Base-by-base conservation (phyloP, 2,113 vertebrate species). In the Sitta europaea region DNA sequence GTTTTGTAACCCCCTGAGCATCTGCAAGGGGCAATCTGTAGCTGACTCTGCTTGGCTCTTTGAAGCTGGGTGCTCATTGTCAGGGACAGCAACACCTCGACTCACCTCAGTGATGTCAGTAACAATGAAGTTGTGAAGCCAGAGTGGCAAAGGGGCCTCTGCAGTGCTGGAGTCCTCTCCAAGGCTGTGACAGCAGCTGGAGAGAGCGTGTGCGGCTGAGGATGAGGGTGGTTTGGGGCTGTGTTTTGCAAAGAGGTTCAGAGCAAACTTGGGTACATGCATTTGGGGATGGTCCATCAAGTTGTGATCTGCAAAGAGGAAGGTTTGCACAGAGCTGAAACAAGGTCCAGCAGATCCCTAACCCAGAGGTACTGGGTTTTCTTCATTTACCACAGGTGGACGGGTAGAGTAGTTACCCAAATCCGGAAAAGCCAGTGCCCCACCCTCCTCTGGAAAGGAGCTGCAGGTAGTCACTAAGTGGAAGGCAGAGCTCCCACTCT, bases 201-300 rank as follows among this genome's bases (percentile, higher is more conserved):
- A 83, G 40, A 53, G 68, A 79, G 47, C 0, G 0, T 0, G 0
- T 12, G 19, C 29, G 42, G 24, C 62, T 94, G 57, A 70, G 63
- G 62, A 61, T 65, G 42, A 76, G 31, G 13, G 6, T 29, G 67
- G 7, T 88, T 5, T 3, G 28, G 17, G 17, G 8, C 36, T 71
- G 18, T 35, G 17, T 20, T 35, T 35, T 31, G 16, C 12, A 42
- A 23, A 22, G 5, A 36, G 22, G 6, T 45, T 54, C 57, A 68
- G 55, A 53, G 28, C 16, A 59, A 78, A 12, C 23, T 28, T 2
- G 1, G 22, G 38, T 28, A 28, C 2, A 0, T 4, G 5, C 0
- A 2, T 63, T 28, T 83, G 67, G n/a, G 23, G 8, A 33, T 51
- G 19, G 43, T 48, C 35, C 40, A 67, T 48, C 33, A 66, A 7